These are phyloP conservation scores for Psittacula echo DNA, from an alignment of 2,797 vertebrate genomes.

Conservation along the genomic window DNA sequence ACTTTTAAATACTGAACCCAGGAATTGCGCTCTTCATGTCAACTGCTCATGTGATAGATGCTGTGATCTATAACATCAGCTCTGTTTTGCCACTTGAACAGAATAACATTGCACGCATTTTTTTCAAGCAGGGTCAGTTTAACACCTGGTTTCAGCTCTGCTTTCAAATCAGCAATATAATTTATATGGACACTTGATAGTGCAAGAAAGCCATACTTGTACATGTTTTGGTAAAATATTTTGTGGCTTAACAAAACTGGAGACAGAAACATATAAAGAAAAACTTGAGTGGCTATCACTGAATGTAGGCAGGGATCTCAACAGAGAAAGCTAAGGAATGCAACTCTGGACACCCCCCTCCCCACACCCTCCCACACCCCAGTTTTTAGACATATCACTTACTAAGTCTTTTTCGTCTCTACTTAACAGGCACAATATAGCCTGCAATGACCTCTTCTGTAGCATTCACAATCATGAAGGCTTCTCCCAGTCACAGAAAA, in stretches of 20 bases:
- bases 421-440: not conserved
- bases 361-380: not conserved
- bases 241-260: not conserved
- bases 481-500: not conserved
- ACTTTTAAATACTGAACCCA: not conserved
- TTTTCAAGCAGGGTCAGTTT: slow-evolving; percentile 31
- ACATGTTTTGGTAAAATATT: not conserved
- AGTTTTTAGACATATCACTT: not conserved
- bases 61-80: not conserved
- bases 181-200: not conserved
- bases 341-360: not conserved
- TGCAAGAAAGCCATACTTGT: not conserved
- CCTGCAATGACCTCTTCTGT: not conserved
- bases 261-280: not conserved
- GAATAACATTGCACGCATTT: not conserved
- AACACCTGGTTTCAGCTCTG: slow-evolving; percentile 23
- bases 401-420: not conserved
- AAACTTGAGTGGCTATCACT: not conserved
- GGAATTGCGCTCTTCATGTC: not conserved
- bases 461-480: accelerated
- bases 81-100: not conserved
- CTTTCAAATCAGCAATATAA: slow-evolving; percentile 6
- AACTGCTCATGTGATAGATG: not conserved
- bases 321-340: not conserved
- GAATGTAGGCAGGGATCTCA: not conserved